phyloP scores from a whole-genome alignment of 2,113 vertebrate genomes.

The Talpa occidentalis region DNA sequence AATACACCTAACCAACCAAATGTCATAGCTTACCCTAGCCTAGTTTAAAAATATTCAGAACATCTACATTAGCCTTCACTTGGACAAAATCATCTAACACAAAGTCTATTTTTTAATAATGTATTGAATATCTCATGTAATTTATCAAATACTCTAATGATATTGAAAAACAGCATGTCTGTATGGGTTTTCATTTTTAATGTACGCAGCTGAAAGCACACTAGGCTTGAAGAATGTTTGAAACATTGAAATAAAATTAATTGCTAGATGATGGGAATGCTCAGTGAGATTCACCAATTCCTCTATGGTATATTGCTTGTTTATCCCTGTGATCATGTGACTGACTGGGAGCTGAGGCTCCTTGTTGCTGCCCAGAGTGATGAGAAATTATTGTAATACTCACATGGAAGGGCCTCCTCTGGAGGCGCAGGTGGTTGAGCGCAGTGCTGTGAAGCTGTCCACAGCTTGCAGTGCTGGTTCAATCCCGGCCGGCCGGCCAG shows the following conservation, averaged over 20 bases:
- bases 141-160: background rate
- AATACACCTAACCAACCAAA: background rate
- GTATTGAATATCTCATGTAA: background rate
- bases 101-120: background rate
- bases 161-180: background rate
- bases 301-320: background rate
- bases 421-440: no score
- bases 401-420: no score
- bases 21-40: background rate
- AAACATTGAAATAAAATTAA: background rate
- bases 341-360: background rate
- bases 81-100: background rate
- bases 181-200: background rate
- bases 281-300: background rate
- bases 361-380: background rate
- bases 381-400: background rate
- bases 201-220: background rate
- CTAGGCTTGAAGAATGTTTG: background rate
- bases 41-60: background rate
- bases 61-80: background rate
- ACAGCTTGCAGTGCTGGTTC: no score
- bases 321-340: background rate
- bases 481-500: no score
- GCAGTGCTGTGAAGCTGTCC: no score
- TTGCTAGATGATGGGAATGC: background rate